Percentiles rank a stretch among this genome's conserved stretches.
Conservation (phyloP, 2,797 vertebrate genomes). For the Phalloptychus januarius region DNA sequence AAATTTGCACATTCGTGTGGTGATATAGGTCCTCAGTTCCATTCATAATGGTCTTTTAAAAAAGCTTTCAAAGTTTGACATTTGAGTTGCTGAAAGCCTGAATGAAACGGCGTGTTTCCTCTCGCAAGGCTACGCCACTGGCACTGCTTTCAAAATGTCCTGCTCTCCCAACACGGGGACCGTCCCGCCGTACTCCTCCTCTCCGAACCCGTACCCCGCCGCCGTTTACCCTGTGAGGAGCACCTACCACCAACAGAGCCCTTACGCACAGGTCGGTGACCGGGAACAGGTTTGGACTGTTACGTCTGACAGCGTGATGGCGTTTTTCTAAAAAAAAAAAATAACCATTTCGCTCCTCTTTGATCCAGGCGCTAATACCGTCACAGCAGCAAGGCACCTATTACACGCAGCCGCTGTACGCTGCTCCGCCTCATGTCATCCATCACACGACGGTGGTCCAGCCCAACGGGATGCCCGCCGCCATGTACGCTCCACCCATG, state of each 20-base stretch:
- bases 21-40: too few species aligned
- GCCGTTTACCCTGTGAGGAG: slow-evolving; percentile 95
- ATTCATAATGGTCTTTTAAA: too few species aligned
- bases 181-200: slow-evolving; percentile 92
- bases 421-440: slow-evolving; percentile 96
- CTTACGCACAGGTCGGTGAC: slow-evolving; percentile 90
- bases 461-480: slow-evolving; percentile 96
- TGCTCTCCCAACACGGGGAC: slow-evolving; percentile 94
- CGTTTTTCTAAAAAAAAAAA: background rate
- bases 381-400: slow-evolving; percentile 92
- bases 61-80: too few species aligned
- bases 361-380: slow-evolving; percentile 62
- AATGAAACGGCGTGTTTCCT: background rate
- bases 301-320: background rate
- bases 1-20: too few species aligned
- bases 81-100: too few species aligned
- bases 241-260: slow-evolving; percentile 96
- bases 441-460: slow-evolving; percentile 99
- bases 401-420: slow-evolving; percentile 96
- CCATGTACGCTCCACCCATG: slow-evolving; percentile 92
- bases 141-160: slow-evolving; percentile 97
- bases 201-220: slow-evolving; percentile 91
- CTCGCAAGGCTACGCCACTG: slow-evolving; percentile 89
- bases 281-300: background rate
- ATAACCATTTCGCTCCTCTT: background rate